Percentiles rank a stretch among this genome's conserved stretches.
phyloP scores from a whole-genome alignment of 2,888 invertebrate species.

The Gerris lacustris region DNA sequence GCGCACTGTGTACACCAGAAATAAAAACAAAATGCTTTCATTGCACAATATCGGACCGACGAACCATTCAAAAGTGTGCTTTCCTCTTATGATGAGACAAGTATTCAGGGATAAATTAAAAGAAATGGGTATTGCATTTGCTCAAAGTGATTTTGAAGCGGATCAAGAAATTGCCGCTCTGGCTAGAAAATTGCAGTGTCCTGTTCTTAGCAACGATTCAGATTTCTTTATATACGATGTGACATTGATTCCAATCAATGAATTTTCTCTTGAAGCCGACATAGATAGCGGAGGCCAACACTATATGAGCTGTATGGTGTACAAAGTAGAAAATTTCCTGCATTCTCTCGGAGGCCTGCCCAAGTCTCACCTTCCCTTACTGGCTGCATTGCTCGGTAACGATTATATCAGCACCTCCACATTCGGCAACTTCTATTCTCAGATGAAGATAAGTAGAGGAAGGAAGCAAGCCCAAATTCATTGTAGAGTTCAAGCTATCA shows the following conservation, averaged over 20 bases:
- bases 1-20: slow-evolving; percentile 48
- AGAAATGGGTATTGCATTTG: slow-evolving; percentile 52
- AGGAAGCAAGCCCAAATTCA: slow-evolving; percentile 50
- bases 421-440: slow-evolving; percentile 58
- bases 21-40: slow-evolving; percentile 44
- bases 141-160: slow-evolving; percentile 75
- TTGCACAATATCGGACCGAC: slow-evolving; percentile 21
- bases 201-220: slow-evolving; percentile 83
- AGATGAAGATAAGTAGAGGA: slow-evolving; percentile 48
- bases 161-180: slow-evolving; percentile 77
- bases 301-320: slow-evolving; percentile 56
- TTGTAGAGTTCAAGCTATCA: slow-evolving; percentile 53
- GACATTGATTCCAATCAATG: slow-evolving; percentile 63
- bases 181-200: slow-evolving; percentile 64
- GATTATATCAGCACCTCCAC: slow-evolving; percentile 62
- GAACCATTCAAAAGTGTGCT: slow-evolving; percentile 35
- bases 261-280: slow-evolving; percentile 43
- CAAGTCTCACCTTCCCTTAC: slow-evolving; percentile 56
- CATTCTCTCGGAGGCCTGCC: slow-evolving; percentile 52
- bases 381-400: slow-evolving; percentile 77
- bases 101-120: slow-evolving; percentile 58
- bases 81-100: slow-evolving; percentile 62
- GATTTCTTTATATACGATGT: slow-evolving; percentile 86
- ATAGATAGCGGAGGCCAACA: slow-evolving; percentile 35
- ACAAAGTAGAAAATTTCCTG: slow-evolving; percentile 55